Base-by-base conservation (phyloP, 2,888 invertebrate species). In the Agonopterix arenella region DNA sequence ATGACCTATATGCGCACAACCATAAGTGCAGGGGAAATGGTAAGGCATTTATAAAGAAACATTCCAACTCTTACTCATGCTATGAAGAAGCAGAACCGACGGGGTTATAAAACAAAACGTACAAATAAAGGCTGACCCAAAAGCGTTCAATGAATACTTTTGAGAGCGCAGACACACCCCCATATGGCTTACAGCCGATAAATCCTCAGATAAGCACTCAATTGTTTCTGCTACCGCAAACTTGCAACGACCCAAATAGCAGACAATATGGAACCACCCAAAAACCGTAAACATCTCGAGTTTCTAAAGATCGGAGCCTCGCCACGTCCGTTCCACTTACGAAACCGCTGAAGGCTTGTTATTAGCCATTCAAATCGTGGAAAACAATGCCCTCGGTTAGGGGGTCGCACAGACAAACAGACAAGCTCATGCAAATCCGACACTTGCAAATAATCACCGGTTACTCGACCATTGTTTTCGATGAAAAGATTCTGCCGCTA, bases 361-460 rank as follows among this genome's bases (percentile, higher is more conserved):
- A 80, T 80, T 75, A 73, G 70, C 80, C 70, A 84, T 85, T 84
- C 76, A 82, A 80, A 72, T 64, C 56, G 68, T 63, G 62, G 70
- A 67, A 80, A 76, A 85, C 85, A 85, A 86, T 84, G 73, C 76
- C 61, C 64, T 64, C 66, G 66, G 78, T 79, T 75, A 80, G 72
- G 73, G 76, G 80, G 79, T 78, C 80, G 77, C 61, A 61, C 56
- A 50, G 54, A 57, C 44, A 41, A 49, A 70, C 71, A 68, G 67
- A 65, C 75, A 69, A 60, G 64, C 69, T 73, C 74, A 79, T 80
- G 80, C 76, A 79, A 82, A 81, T 80, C 72, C 68, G 68, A 72
- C 75, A 64, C 68, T 73, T 72, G 70, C 66, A 68, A 76, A 73
- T 78, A 78, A 83, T 78, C 70, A 68, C 70, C 65, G 60, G 68